Percentiles rank a stretch among this genome's conserved stretches.
Conservation (phyloP, 2,797 vertebrate species). For the Paratrypauchen microcephalus region DNA sequence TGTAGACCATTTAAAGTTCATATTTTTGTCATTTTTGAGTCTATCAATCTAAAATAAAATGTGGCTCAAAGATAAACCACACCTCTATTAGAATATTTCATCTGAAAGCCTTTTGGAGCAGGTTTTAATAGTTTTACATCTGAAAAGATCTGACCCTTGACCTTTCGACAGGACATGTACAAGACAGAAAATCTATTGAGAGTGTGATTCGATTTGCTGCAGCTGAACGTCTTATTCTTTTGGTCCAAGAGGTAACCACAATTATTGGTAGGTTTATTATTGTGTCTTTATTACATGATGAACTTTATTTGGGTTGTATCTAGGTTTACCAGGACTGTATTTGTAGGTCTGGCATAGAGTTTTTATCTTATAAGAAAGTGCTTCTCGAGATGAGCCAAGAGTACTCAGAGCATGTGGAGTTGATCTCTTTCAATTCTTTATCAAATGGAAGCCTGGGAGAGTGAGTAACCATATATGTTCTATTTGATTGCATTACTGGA, state of each 20-base stretch:
- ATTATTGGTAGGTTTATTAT: background rate
- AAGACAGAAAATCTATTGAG: constrained; percentile 81
- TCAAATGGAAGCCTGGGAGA: constrained; percentile 79
- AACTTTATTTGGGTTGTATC: background rate
- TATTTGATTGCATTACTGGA: too few relatives aligned
- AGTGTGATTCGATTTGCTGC: constrained; percentile 83
- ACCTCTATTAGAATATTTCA: too few relatives aligned
- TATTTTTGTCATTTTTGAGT: too few relatives aligned
- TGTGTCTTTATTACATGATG: background rate
- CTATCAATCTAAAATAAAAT: too few relatives aligned
- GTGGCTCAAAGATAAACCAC: too few relatives aligned
- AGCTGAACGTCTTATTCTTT: constrained; percentile 79
- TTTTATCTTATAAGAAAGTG: constrained; percentile 87
- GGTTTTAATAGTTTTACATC: too few relatives aligned
- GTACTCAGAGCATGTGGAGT: constrained; percentile 69
- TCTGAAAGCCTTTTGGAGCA: too few relatives aligned
- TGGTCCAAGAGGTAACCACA: constrained; percentile 84
- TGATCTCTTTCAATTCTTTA: constrained; percentile 83
- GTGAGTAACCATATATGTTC: constrained; percentile 67
- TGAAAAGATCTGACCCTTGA: background rate
- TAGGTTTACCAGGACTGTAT: constrained; percentile 86
- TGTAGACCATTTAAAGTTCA: too few relatives aligned
- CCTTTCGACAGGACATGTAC: constrained; percentile 79
- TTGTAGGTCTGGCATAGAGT: constrained; percentile 68
- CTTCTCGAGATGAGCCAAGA: constrained; percentile 80